Conservation (phyloP, 2,113 vertebrate species). For the Perca schrenkii region DNA sequence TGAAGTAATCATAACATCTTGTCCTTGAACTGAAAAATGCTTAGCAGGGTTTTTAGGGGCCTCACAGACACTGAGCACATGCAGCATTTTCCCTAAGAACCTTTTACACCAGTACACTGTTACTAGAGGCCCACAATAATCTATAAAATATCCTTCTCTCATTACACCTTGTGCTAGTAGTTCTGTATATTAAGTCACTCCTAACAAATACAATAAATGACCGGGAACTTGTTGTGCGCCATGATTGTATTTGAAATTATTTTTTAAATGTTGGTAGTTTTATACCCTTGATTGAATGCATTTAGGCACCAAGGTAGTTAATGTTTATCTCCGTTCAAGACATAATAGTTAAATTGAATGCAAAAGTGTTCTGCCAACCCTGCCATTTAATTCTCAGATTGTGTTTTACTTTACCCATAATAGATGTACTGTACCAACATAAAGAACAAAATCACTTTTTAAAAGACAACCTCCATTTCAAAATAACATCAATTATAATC, state of each 20-base stretch:
- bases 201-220: neutral
- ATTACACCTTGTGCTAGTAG: neutral
- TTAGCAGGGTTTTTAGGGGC: conserved; percentile 11
- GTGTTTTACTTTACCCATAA: neutral
- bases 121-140: neutral
- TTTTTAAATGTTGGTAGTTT: neutral
- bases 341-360: neutral
- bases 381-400: neutral
- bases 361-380: neutral
- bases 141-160: neutral
- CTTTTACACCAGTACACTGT: neutral
- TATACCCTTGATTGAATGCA: neutral
- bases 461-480: neutral
- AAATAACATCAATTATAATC: neutral
- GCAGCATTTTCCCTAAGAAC: conserved; percentile 6
- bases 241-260: neutral
- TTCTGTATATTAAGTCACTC: neutral
- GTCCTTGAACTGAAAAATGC: conserved; percentile 26
- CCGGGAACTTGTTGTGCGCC: neutral
- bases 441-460: neutral
- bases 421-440: neutral
- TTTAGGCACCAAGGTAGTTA: neutral
- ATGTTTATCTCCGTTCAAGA: neutral
- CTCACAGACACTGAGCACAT: neutral
- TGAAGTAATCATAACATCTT: conserved; percentile 17